Percentiles rank a stretch among this genome's conserved stretches.
Evolutionary conservation across 2,113 vertebrate genomes (phyloP).

Genomic region (Trematomus loennbergii): DNA sequence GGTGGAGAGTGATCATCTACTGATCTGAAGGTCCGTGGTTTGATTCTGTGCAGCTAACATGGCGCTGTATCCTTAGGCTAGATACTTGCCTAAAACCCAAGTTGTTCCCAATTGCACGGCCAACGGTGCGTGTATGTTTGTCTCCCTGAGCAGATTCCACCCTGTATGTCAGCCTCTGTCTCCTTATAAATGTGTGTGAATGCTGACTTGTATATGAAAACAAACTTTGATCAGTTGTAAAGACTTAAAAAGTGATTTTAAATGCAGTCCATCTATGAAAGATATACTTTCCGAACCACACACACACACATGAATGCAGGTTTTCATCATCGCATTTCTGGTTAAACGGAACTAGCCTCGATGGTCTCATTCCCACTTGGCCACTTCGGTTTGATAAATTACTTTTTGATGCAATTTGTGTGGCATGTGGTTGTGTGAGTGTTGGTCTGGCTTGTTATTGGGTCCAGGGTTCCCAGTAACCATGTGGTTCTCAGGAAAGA

Average conservation of each 20-base stretch:
- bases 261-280: neutral
- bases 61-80: too few species aligned
- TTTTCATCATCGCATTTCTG: conserved; percentile 15
- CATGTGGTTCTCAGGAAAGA: conserved; percentile 16
- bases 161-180: too few species aligned
- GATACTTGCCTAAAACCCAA: too few species aligned
- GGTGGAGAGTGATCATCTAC: too few species aligned
- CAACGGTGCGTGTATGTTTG: too few species aligned
- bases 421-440: neutral
- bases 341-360: conserved; percentile 1
- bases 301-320: neutral
- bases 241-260: neutral
- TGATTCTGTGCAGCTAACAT: too few species aligned
- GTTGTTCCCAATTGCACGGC: too few species aligned
- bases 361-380: neutral
- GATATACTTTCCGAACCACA: neutral
- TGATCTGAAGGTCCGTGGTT: too few species aligned
- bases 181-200: too few species aligned
- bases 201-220: too few species aligned
- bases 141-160: too few species aligned
- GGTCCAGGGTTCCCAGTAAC: conserved; percentile 1
- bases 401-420: neutral
- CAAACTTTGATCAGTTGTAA: too few species aligned
- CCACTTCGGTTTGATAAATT: conserved; percentile 3
- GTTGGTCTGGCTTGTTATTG: neutral